Percentiles rank a stretch among this genome's conserved stretches.
Conservation (phyloP, 2,113 vertebrate genomes). For the Cettia cetti region DNA sequence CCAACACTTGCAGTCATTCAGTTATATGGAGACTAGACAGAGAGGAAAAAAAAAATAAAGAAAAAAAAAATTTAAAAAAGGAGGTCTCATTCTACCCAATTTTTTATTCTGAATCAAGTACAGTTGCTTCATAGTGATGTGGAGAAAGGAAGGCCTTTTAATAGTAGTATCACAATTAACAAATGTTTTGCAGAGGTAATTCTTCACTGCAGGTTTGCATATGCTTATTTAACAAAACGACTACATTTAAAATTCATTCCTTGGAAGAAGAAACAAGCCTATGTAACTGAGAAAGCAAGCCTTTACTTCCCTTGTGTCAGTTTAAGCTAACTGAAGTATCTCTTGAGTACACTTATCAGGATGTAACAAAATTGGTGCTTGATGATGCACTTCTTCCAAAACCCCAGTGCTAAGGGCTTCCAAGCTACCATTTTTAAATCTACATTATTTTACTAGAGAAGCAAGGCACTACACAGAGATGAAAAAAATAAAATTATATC, state of each 20-base stretch:
- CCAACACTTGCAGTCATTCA: background rate
- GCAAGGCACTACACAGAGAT: background rate
- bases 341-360: background rate
- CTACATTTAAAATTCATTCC: background rate
- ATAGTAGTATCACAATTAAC: background rate
- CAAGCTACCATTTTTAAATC: background rate
- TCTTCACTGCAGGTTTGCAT: background rate
- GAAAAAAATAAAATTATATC: background rate
- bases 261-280: background rate
- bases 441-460: background rate
- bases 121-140: background rate
- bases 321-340: background rate
- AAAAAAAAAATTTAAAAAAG: too few species aligned
- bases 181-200: background rate
- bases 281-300: rapidly evolving
- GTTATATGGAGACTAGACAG: background rate
- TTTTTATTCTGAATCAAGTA: background rate
- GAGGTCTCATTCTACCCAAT: too few species aligned
- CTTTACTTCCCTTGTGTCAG: background rate
- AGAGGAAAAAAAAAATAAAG: too few species aligned
- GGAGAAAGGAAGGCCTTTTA: background rate
- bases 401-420: background rate
- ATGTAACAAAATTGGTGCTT: background rate
- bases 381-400: background rate
- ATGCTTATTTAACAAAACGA: background rate